Evolutionary conservation across 2,797 vertebrate species (phyloP).

Genomic region (Hydrophis major): DNA sequence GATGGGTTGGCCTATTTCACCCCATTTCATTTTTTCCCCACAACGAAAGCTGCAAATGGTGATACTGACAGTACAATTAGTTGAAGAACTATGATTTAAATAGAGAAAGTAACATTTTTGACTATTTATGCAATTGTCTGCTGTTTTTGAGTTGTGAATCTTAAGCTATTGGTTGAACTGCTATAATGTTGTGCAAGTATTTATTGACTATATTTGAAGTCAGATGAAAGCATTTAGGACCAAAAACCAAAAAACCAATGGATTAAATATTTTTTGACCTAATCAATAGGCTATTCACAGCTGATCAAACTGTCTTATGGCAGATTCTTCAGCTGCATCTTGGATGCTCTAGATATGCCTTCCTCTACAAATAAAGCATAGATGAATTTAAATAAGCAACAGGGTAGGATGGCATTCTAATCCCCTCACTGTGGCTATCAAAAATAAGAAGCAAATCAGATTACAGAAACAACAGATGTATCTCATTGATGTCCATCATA

Average conservation of each 20-base stretch:
- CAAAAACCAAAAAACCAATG: not conserved
- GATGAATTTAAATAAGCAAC: not conserved
- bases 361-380: not conserved
- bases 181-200: not conserved
- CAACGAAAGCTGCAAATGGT: not conserved
- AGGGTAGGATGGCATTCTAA: not conserved
- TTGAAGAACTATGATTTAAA: not conserved
- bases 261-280: not conserved
- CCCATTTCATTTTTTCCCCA: not conserved
- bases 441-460: not conserved
- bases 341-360: not conserved
- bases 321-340: not conserved
- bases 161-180: not conserved
- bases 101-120: not conserved
- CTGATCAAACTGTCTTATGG: not conserved
- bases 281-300: not conserved
- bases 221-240: not conserved
- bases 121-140: not conserved
- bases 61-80: not conserved
- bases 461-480: not conserved
- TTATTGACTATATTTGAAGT: not conserved
- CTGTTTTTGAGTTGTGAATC: not conserved
- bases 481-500: not conserved
- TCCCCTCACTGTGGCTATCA: not conserved
- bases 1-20: not conserved